Base-by-base conservation (phyloP, 2,888 invertebrate genomes). In the Chalcis sispes region DNA sequence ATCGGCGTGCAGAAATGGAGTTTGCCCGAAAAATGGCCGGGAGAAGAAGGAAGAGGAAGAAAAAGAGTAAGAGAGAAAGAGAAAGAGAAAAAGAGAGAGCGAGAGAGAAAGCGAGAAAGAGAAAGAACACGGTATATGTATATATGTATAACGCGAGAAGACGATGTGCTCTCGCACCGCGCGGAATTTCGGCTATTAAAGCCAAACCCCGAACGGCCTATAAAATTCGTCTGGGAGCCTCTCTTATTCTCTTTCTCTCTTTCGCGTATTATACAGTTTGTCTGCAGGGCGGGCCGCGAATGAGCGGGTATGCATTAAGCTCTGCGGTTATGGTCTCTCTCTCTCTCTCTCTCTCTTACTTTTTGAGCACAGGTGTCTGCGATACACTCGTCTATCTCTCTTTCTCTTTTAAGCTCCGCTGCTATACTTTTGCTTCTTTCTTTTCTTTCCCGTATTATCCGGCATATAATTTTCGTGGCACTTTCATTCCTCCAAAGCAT, bases 111-210 rank as follows among this genome's bases (percentile, higher is more conserved):
- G n/a, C n/a, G n/a, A n/a, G n/a, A n/a, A n/a, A n/a, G n/a, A n/a
- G n/a, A n/a, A n/a, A n/a, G n/a, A n/a, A n/a, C n/a, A n/a, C n/a
- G n/a, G n/a, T n/a, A n/a, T n/a, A n/a, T n/a, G n/a, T n/a, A n/a
- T n/a, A n/a, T n/a, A n/a, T n/a, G n/a, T n/a, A n/a, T n/a, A n/a
- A n/a, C n/a, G n/a, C n/a, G 61, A 42, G 23, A 18, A 36, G 23
- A 18, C 23, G 61, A 71, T 69, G n/a, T n/a, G n/a, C n/a, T n/a
- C n/a, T n/a, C 56, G 72, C 72, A 66, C 74, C 66, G 71, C 69
- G 81, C 83, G 85, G 85, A 87, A 88, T 87, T 77, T 87, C 84
- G 86, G 87, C 88, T 86, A 87, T 88, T 87, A 87, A 88, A 85
- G 83, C 84, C 82, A 86, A 87, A 85, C 82, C 84, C 82, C 82